Percentiles rank a stretch among this genome's conserved stretches.
Conservation (phyloP, 2,888 invertebrate species). For the Meandrusa payeni region DNA sequence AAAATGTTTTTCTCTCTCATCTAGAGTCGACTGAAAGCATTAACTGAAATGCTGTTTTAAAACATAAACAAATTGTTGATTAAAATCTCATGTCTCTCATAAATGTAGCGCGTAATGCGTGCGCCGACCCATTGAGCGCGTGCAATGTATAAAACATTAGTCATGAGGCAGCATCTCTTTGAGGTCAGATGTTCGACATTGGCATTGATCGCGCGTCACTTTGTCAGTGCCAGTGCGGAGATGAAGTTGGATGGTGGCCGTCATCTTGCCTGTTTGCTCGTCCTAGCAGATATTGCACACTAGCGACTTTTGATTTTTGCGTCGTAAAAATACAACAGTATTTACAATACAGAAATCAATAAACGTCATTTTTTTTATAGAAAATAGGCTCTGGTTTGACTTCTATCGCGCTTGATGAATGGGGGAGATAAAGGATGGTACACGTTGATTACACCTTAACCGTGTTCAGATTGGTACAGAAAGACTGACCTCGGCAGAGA, state of each 20-base stretch:
- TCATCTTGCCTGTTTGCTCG: conserved; percentile 43
- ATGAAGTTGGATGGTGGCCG: conserved; percentile 56
- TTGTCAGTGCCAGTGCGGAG: conserved; percentile 60
- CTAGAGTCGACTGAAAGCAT: no score
- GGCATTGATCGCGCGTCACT: conserved; percentile 46
- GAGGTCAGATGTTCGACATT: conserved; percentile 46
- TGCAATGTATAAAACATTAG: conserved; percentile 53
- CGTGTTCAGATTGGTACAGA: no score
- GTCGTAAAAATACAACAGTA: no score
- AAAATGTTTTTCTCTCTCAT: no score
- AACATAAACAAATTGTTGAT: conserved; percentile 15
- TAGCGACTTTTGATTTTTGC: conserved; percentile 29
- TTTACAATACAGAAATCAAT: no score
- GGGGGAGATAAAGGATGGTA: no score
- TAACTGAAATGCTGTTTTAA: conserved; percentile 8
- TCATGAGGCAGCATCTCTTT: conserved; percentile 47
- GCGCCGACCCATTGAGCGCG: conserved; percentile 25
- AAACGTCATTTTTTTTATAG: no score
- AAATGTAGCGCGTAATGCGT: conserved; percentile 15
- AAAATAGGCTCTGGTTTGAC: no score
- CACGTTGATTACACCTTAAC: no score
- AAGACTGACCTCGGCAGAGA: no score
- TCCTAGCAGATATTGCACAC: conserved; percentile 35
- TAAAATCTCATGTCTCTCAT: conserved; percentile 11
- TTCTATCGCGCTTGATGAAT: no score